A percentile compares a stretch with the other conserved stretches of the same genome.
Evolutionary conservation across 1,140 invertebrate species (phyloP).

Genomic region (Chlorops oryzae): DNA sequence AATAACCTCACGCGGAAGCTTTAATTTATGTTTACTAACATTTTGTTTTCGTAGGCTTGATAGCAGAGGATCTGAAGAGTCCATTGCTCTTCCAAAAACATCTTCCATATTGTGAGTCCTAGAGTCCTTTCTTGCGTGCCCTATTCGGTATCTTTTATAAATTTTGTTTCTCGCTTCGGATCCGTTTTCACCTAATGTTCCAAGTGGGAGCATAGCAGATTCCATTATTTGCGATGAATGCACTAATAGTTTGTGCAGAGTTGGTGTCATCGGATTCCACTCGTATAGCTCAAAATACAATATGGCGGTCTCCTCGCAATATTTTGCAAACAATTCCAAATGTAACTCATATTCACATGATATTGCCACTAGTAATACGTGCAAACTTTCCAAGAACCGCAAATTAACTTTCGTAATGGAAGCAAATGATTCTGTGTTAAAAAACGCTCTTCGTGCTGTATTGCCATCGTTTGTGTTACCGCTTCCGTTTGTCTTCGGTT

Average conservation of each 20-base stretch:
- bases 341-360: constrained; percentile 6
- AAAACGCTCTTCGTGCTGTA: constrained; percentile 5
- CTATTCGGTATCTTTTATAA: too few species aligned
- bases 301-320: constrained; percentile 1
- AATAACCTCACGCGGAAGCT: too few species aligned
- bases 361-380: constrained; percentile 4
- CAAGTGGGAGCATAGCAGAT: not conserved
- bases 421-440: not conserved
- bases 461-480: constrained; percentile 10
- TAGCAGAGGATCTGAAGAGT: too few species aligned
- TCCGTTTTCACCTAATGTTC: constrained; percentile 3
- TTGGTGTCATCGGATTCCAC: constrained; percentile 9
- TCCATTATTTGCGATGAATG: constrained; percentile 7
- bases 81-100: too few species aligned
- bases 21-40: too few species aligned
- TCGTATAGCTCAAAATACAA: not conserved
- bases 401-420: constrained; percentile 6
- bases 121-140: too few species aligned
- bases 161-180: constrained; percentile 8
- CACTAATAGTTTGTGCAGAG: constrained; percentile 9
- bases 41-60: too few species aligned
- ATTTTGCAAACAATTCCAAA: constrained; percentile 5
- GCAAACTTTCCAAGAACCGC: constrained; percentile 4
- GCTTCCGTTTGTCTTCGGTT: constrained; percentile 17
- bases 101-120: too few species aligned